phyloP scores from a whole-genome alignment of 2,113 vertebrate species.

The Columba livia region DNA sequence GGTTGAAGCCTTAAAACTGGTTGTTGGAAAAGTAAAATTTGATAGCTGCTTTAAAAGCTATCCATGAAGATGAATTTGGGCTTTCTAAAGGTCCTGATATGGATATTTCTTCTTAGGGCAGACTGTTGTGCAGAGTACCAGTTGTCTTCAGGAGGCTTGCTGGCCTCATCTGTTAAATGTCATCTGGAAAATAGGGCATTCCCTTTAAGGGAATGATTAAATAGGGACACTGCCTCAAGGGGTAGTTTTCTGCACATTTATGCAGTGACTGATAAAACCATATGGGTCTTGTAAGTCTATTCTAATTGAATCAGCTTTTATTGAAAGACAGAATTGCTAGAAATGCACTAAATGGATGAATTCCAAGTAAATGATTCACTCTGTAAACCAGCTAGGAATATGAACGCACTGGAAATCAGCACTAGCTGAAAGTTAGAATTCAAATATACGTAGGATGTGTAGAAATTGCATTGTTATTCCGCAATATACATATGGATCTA shows the following conservation, averaged over 20 bases:
- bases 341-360: conserved; percentile 55
- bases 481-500: not conserved
- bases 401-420: conserved; percentile 12
- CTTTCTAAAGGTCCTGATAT: not conserved
- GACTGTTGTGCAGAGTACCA: not conserved
- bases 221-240: conserved; percentile 50
- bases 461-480: not conserved
- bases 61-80: not conserved
- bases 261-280: conserved; percentile 64
- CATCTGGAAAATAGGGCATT: conserved; percentile 62
- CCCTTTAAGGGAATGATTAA: conserved; percentile 61
- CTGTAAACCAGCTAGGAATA: not conserved
- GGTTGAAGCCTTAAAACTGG: not conserved
- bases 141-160: conserved; percentile 38
- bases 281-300: conserved; percentile 59
- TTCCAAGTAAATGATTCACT: conserved; percentile 39
- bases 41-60: not conserved
- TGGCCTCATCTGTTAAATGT: conserved; percentile 58
- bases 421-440: not conserved
- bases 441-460: not conserved
- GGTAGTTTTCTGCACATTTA: conserved; percentile 52
- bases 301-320: conserved; percentile 63
- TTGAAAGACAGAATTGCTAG: conserved; percentile 43
- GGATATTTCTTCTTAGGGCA: not conserved
- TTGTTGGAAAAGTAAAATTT: not conserved